Evolutionary conservation across 2,888 invertebrate species (phyloP).

Genomic region (Choristoneura rosaceana): DNA sequence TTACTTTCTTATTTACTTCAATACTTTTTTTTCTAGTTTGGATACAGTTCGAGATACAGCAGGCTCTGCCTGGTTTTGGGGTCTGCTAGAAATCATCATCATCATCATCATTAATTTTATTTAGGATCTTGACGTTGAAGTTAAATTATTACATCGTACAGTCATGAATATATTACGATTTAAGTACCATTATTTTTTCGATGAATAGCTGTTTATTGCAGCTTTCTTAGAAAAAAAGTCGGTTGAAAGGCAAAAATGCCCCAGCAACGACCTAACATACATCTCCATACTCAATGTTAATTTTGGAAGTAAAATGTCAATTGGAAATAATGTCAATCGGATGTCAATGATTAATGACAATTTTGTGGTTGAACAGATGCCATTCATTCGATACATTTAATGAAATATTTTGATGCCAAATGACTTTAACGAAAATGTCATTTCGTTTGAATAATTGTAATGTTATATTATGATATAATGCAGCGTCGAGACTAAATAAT

Average conservation of each 20-base stretch:
- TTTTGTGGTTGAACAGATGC: neutral
- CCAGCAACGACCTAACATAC: neutral
- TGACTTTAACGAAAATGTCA: neutral
- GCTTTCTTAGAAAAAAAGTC: neutral
- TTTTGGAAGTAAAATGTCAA: neutral
- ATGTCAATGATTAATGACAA: neutral
- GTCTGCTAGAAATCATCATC: too few species aligned
- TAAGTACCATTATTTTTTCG: neutral
- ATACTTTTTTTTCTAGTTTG: neutral
- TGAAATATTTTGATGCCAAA: neutral
- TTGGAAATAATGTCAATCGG: neutral
- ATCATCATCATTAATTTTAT: too few species aligned
- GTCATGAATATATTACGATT: neutral
- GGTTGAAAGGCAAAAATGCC: neutral
- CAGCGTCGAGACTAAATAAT: constrained; percentile 10
- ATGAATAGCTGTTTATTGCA: neutral
- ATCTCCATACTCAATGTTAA: neutral
- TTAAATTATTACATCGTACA: neutral
- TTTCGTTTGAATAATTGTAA: neutral
- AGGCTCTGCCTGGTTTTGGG: too few species aligned
- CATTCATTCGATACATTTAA: too few species aligned
- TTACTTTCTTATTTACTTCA: neutral
- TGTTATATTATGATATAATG: neutral
- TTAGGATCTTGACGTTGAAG: neutral
- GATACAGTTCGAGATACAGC: too few species aligned